These are phyloP conservation scores for Caerostris extrusa DNA, from an alignment of 1,140 invertebrate genomes.

Conservation along the genomic window DNA sequence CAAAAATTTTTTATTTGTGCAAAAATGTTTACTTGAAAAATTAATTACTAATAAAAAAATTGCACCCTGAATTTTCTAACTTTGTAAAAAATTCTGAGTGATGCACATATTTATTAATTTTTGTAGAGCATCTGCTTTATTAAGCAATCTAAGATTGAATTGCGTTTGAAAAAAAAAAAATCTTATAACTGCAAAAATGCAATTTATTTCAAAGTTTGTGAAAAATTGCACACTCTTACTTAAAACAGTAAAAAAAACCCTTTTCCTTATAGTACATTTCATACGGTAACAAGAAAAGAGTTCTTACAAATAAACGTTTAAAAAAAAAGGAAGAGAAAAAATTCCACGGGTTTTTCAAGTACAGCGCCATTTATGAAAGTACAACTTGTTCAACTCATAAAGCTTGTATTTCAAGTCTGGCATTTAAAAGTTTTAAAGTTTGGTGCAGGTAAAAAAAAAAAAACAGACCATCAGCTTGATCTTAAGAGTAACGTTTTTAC, in stretches of 20 bases:
- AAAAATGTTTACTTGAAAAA: too few species aligned
- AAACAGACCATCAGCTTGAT: neutral
- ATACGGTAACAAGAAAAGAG: neutral
- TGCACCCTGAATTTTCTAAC: too few species aligned
- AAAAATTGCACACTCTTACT: neutral
- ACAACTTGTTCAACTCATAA: neutral
- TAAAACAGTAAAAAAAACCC: neutral
- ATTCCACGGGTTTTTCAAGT: neutral
- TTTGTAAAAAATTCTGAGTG: too few species aligned
- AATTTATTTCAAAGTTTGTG: neutral
- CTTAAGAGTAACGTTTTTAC: neutral
- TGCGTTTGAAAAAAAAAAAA: neutral
- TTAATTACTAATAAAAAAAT: too few species aligned
- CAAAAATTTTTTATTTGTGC: too few species aligned
- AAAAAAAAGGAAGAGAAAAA: too few species aligned
- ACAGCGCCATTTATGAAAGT: neutral
- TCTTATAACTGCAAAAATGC: too few species aligned
- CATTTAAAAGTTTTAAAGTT: slow-evolving; percentile 3
- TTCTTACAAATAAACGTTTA: neutral
- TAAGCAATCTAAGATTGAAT: neutral
- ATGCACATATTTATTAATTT: too few species aligned
- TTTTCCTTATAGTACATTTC: neutral
- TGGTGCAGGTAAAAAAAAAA: neutral
- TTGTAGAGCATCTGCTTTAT: neutral
- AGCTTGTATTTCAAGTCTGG: neutral